Percentiles rank a stretch among this genome's conserved stretches.
These are phyloP conservation scores for Drosophila pseudotakahashii DNA, from an alignment of 2,888 invertebrate species.

Conservation along the genomic window DNA sequence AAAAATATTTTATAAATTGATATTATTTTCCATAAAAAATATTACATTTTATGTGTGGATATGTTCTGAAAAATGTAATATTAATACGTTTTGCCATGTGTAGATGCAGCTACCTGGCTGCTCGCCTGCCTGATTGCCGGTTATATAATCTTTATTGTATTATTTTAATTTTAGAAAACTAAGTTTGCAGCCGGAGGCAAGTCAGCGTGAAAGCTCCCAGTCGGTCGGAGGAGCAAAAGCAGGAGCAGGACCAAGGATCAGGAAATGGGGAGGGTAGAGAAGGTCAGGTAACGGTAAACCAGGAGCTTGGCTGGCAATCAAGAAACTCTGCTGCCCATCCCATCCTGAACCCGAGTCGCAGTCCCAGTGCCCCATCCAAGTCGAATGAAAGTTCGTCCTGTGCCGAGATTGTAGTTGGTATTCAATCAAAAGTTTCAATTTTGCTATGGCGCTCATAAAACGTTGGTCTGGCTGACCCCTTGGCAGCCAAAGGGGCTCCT, in stretches of 20 bases:
- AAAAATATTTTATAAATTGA: no score
- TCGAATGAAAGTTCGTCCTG: conserved; percentile 46
- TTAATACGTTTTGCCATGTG: not conserved
- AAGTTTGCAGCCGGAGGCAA: conserved; percentile 51
- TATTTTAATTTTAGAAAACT: conserved; percentile 76
- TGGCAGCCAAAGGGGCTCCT: conserved; percentile 24
- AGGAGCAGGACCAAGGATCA: conserved; percentile 1
- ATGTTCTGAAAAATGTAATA: not conserved
- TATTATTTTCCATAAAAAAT: no score
- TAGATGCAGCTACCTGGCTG: conserved; percentile 16
- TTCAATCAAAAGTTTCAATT: conserved; percentile 79
- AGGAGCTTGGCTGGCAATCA: conserved; percentile 36
- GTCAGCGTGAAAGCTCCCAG: conserved; percentile 31
- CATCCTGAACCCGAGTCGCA: conserved; percentile 16
- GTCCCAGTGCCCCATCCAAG: conserved; percentile 1
- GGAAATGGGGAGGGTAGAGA: conserved; percentile 2
- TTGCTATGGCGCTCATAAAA: conserved; percentile 61
- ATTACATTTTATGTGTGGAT: no score
- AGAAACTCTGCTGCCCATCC: conserved; percentile 10
- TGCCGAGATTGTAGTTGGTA: conserved; percentile 70
- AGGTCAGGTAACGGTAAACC: conserved; percentile 40
- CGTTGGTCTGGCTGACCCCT: conserved; percentile 41
- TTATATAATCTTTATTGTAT: conserved; percentile 73
- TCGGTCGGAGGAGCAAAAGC: conserved; percentile 6
- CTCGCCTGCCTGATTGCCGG: conserved; percentile 39